Conservation (phyloP, 2,113 vertebrate species). For the Clupea harengus region DNA sequence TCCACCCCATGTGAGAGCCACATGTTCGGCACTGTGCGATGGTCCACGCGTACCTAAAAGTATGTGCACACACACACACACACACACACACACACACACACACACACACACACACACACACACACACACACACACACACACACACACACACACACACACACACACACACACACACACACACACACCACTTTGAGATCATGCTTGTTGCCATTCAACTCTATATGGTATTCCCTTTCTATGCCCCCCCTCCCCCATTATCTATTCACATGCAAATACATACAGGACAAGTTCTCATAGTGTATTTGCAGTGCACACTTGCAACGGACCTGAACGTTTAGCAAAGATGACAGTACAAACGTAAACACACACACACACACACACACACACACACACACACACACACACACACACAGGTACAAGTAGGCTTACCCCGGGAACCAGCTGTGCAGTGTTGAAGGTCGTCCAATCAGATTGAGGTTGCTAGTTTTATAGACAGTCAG, state of each 20-base stretch:
- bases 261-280: no score
- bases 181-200: not conserved
- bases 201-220: no score
- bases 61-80: not conserved
- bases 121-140: not conserved
- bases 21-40: slow-evolving; percentile 90
- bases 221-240: no score
- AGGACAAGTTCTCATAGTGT: no score
- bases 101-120: not conserved
- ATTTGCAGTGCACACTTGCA: no score
- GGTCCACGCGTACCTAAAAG: slow-evolving; percentile 90
- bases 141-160: not conserved
- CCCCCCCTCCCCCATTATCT: no score
- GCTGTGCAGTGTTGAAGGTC: slow-evolving; percentile 93
- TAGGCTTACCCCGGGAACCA: slow-evolving; percentile 95
- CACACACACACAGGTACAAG: not conserved
- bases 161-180: not conserved
- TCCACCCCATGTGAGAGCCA: slow-evolving; percentile 94
- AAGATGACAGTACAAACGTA: not conserved
- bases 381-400: not conserved
- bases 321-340: not conserved
- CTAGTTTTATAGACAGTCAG: slow-evolving; percentile 92
- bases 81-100: slow-evolving; percentile 1
- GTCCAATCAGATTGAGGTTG: slow-evolving; percentile 85
- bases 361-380: not conserved